Percentiles rank a stretch among this genome's conserved stretches.
Evolutionary conservation across 2,113 vertebrate genomes (phyloP).

Genomic region (Ctenomys sociabilis): DNA sequence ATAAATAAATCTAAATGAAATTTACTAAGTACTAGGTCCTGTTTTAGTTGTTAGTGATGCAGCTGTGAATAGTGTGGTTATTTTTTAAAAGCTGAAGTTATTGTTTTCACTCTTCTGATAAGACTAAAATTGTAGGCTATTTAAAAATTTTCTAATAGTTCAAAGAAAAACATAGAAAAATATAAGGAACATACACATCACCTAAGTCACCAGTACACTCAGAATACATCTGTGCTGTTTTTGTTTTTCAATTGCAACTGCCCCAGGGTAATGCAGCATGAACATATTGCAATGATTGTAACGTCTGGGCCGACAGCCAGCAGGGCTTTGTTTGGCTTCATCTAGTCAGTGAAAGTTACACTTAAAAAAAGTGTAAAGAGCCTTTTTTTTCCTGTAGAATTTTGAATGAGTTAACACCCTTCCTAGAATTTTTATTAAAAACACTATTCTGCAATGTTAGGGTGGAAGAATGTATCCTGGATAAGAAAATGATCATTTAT

Average conservation of each 20-base stretch:
- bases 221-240: constrained; percentile 71
- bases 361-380: constrained; percentile 87
- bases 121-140: constrained; percentile 15
- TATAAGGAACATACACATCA: background rate
- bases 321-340: constrained; percentile 86
- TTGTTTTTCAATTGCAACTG: constrained; percentile 76
- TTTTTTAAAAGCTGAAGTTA: constrained; percentile 10
- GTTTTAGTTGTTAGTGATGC: background rate
- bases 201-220: constrained; percentile 47
- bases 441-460: constrained; percentile 81
- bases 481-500: constrained; percentile 81
- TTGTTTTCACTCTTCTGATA: constrained; percentile 47
- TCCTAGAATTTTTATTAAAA: constrained; percentile 87
- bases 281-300: constrained; percentile 83
- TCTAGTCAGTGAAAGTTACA: constrained; percentile 89
- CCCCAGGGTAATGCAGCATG: constrained; percentile 80
- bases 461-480: constrained; percentile 82
- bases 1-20: background rate
- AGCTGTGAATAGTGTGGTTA: background rate
- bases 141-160: constrained; percentile 53
- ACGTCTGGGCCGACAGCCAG: constrained; percentile 86
- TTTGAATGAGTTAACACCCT: constrained; percentile 86
- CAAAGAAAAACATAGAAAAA: constrained; percentile 26
- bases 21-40: background rate
- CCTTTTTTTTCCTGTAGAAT: constrained; percentile 87